Evolutionary conservation across 2,797 vertebrate genomes (phyloP).

Genomic region (Poeciliopsis turneri): DNA sequence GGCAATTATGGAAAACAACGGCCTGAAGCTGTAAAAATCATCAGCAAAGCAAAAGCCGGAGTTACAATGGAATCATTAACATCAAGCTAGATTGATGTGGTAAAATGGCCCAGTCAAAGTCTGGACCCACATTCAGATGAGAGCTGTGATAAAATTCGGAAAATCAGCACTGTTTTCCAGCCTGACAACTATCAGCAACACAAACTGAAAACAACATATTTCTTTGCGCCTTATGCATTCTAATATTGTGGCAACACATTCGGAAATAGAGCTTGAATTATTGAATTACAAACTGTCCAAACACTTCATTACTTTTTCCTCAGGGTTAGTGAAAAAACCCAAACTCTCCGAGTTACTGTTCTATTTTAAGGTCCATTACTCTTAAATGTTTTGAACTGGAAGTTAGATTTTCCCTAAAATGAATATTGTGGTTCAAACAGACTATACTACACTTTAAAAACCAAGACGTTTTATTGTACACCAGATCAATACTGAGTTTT

Average conservation of each 20-base stretch:
- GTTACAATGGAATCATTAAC: too few relatives aligned
- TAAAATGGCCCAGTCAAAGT: not conserved
- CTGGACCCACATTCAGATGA: too few relatives aligned
- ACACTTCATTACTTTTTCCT: not conserved
- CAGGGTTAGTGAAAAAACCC: not conserved
- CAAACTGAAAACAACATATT: not conserved
- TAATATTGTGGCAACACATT: not conserved
- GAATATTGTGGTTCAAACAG: conserved; percentile 7
- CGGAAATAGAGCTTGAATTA: not conserved
- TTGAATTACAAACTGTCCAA: not conserved
- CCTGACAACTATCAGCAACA: not conserved
- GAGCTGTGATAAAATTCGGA: not conserved
- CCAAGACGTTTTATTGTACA: conserved; percentile 49
- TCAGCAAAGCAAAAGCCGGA: not conserved
- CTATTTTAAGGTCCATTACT: not conserved
- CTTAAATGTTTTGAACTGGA: not conserved
- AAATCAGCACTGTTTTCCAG: not conserved
- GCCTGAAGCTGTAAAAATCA: not conserved
- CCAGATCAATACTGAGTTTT: conserved; percentile 52
- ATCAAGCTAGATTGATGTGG: not conserved
- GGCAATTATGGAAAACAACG: not conserved
- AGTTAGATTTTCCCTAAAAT: not conserved
- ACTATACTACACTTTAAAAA: conserved; percentile 25
- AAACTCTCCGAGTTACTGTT: not conserved
- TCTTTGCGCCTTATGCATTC: not conserved